A percentile compares a stretch with the other conserved stretches of the same genome.
These are phyloP conservation scores for Echiichthys vipera DNA, from an alignment of 2,797 vertebrate genomes.

Conservation along the genomic window DNA sequence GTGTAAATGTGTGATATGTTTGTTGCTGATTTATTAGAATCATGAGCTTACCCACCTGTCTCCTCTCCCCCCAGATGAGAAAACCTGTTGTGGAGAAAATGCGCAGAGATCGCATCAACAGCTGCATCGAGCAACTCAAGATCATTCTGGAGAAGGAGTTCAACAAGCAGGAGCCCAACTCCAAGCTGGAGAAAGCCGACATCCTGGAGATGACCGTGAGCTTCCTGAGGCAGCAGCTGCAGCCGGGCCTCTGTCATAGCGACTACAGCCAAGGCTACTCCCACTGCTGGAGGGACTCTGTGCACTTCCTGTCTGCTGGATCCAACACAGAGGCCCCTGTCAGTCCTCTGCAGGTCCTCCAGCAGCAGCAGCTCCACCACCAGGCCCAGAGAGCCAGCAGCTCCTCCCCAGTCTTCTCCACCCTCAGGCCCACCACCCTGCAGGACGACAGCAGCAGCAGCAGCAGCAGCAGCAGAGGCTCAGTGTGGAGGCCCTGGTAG, in stretches of 20 bases:
- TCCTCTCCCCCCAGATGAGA: slow-evolving; percentile 82
- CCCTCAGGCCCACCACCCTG: slow-evolving; percentile 44
- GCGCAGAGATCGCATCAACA: slow-evolving; percentile 87
- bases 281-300: slow-evolving; percentile 79
- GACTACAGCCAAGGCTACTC: slow-evolving; percentile 68
- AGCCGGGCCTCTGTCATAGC: slow-evolving; percentile 18
- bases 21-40: not conserved
- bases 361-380: slow-evolving; percentile 64
- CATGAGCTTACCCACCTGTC: slow-evolving; percentile 6
- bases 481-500: slow-evolving; percentile 89
- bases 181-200: slow-evolving; percentile 87
- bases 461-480: slow-evolving; percentile 51
- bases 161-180: slow-evolving; percentile 83
- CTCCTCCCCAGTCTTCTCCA: slow-evolving; percentile 46
- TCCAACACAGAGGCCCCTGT: slow-evolving; percentile 59
- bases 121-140: slow-evolving; percentile 87
- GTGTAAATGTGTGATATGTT: not conserved
- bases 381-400: slow-evolving; percentile 60
- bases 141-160: slow-evolving; percentile 85
- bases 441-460: slow-evolving; percentile 42
- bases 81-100: slow-evolving; percentile 89
- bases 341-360: slow-evolving; percentile 73
- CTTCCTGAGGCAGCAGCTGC: slow-evolving; percentile 64
- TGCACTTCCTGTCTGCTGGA: slow-evolving; percentile 75
- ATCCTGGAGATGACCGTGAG: slow-evolving; percentile 85